phyloP scores from a whole-genome alignment of 2,888 invertebrate species.

The Drosophila fulvimacula region DNA sequence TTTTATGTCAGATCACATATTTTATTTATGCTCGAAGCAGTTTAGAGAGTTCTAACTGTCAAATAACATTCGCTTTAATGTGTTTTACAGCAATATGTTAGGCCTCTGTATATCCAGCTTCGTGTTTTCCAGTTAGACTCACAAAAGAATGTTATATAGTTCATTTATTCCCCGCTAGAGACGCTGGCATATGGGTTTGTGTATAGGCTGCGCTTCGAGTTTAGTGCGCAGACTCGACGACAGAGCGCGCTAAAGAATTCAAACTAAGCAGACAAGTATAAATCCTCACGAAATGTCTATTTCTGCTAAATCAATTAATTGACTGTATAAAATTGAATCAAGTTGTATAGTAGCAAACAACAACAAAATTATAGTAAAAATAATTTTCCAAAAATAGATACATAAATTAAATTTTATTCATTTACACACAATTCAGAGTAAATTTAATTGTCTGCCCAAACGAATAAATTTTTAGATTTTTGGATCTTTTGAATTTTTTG shows the following conservation, averaged over 20 bases:
- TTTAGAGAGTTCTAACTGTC: too few species aligned
- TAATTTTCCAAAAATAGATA: too few species aligned
- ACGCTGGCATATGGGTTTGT: constrained; percentile 54
- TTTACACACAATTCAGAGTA: too few species aligned
- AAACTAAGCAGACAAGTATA: constrained; percentile 3
- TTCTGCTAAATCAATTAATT: neutral
- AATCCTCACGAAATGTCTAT: neutral
- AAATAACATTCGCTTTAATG: neutral
- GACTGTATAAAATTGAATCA: neutral
- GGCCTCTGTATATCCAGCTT: neutral
- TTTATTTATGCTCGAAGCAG: neutral
- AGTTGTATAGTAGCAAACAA: too few species aligned
- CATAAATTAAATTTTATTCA: too few species aligned
- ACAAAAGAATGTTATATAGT: constrained; percentile 38
- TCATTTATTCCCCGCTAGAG: constrained; percentile 55
- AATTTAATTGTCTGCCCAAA: too few species aligned
- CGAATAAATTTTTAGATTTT: too few species aligned
- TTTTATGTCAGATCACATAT: neutral
- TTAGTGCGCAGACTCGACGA: constrained; percentile 65
- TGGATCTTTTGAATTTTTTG: too few species aligned
- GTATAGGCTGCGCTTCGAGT: constrained; percentile 44
- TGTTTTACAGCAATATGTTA: constrained; percentile 1
- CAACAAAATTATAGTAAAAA: too few species aligned
- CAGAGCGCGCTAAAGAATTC: constrained; percentile 41
- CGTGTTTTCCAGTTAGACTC: neutral